Evolutionary conservation across 2,888 invertebrate genomes (phyloP).

Genomic region (Cheilosia soror): DNA sequence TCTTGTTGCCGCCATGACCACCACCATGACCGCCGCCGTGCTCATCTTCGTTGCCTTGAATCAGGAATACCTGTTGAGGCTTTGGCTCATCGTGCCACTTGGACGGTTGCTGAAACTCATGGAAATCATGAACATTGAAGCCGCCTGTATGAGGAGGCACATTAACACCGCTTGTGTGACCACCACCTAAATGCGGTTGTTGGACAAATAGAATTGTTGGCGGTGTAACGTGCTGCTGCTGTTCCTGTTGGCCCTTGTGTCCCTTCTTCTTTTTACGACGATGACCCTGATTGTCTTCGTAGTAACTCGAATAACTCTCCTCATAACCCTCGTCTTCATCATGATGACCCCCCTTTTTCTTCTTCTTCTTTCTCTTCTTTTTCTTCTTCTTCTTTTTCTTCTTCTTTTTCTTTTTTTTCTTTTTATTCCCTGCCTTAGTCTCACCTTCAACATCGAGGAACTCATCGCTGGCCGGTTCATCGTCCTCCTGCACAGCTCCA

Average conservation of each 20-base stretch:
- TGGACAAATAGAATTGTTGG: slow-evolving; percentile 81
- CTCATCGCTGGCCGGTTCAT: slow-evolving; percentile 80
- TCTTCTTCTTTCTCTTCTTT: slow-evolving; percentile 61
- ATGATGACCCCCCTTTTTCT: slow-evolving; percentile 46
- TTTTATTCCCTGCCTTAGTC: slow-evolving; percentile 76
- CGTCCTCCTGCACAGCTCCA: slow-evolving; percentile 65
- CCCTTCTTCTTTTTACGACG: slow-evolving; percentile 77
- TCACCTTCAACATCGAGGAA: slow-evolving; percentile 80
- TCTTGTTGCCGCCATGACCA: slow-evolving; percentile 74
- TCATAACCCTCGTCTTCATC: slow-evolving; percentile 45
- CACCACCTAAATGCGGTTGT: slow-evolving; percentile 34
- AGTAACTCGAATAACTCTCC: slow-evolving; percentile 19
- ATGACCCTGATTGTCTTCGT: slow-evolving; percentile 31
- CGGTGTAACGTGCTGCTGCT: slow-evolving; percentile 75
- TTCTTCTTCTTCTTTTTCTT: slow-evolving; percentile 66
- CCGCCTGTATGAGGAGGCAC: slow-evolving; percentile 21
- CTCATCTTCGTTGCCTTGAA: slow-evolving; percentile 45
- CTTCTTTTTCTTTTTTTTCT: slow-evolving; percentile 78
- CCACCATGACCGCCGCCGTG: slow-evolving; percentile 74
- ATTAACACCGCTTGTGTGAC: slow-evolving; percentile 24
- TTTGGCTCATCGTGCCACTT: slow-evolving; percentile 62
- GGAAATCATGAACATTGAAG: slow-evolving; percentile 31
- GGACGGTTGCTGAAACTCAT: slow-evolving; percentile 34
- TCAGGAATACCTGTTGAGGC: slow-evolving; percentile 59
- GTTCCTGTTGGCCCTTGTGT: slow-evolving; percentile 64